These are phyloP conservation scores for Corythornis madagascariensis DNA, from an alignment of 2,113 vertebrate species.

Conservation along the genomic window DNA sequence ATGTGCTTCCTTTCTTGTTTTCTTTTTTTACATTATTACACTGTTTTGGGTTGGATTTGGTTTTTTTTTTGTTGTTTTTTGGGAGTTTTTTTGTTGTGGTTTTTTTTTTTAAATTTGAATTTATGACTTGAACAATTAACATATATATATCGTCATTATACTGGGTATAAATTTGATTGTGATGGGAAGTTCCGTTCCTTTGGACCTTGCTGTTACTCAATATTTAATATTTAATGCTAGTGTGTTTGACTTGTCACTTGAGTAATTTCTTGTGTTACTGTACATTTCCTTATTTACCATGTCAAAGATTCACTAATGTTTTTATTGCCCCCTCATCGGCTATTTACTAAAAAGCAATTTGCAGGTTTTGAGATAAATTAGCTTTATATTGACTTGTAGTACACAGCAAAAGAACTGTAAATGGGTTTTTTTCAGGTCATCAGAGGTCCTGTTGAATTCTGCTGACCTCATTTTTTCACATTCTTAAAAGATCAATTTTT, in stretches of 20 bases:
- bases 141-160: neutral
- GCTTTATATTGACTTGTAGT: constrained; percentile 56
- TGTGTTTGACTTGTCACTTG: neutral
- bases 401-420: constrained; percentile 19
- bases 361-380: constrained; percentile 74
- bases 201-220: constrained; percentile 35
- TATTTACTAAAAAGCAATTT: constrained; percentile 72
- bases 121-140: neutral
- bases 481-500: constrained; percentile 51
- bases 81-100: too few relatives aligned
- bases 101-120: neutral
- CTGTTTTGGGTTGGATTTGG: neutral
- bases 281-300: constrained; percentile 65
- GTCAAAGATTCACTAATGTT: constrained; percentile 67
- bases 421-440: constrained; percentile 26
- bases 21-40: neutral
- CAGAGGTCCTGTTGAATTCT: constrained; percentile 38
- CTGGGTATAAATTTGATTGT: constrained; percentile 16
- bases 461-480: constrained; percentile 53
- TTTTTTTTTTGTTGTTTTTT: too few relatives aligned
- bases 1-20: neutral
- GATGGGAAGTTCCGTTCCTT: neutral
- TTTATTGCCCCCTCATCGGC: constrained; percentile 71
- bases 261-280: neutral
- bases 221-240: constrained; percentile 48